Conservation (phyloP, 2,113 vertebrate species). For the Melanostigma gelatinosum region DNA sequence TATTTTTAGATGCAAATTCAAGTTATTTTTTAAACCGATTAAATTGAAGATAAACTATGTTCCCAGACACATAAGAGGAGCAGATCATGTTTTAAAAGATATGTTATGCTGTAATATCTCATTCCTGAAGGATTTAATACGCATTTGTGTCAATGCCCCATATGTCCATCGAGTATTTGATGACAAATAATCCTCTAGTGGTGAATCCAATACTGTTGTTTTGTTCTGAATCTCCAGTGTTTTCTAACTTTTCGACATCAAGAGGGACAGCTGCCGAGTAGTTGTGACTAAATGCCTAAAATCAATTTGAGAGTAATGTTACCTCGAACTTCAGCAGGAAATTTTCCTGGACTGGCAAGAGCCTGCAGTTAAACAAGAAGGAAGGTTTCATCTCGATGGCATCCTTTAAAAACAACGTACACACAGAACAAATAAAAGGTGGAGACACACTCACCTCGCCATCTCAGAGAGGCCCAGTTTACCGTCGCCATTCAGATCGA, state of each 20-base stretch:
- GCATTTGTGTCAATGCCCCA: slow-evolving; percentile 22
- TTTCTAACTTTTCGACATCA: neutral
- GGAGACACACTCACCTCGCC: slow-evolving; percentile 87
- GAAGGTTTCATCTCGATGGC: neutral
- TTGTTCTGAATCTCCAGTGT: neutral
- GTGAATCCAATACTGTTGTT: slow-evolving; percentile 43
- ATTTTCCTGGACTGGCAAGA: slow-evolving; percentile 94
- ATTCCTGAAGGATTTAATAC: slow-evolving; percentile 19
- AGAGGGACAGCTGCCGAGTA: neutral
- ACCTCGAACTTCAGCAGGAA: slow-evolving; percentile 96
- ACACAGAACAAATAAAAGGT: neutral
- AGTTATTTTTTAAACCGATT: neutral
- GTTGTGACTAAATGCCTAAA: neutral
- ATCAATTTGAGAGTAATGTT: neutral
- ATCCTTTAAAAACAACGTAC: neutral
- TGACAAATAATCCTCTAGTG: slow-evolving; percentile 46
- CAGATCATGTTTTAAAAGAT: neutral
- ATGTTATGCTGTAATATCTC: neutral
- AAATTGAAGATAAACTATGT: neutral
- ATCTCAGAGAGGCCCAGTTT: slow-evolving; percentile 96
- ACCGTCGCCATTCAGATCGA: slow-evolving; percentile 94
- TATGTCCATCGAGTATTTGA: slow-evolving; percentile 33
- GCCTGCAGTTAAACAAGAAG: slow-evolving; percentile 78
- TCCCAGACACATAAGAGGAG: neutral
- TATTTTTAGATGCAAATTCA: slow-evolving; percentile 3